Evolutionary conservation across 2,797 vertebrate genomes (phyloP), one percentile per base, ranked within the genome.

Genomic region (Smutsia gigantea): DNA sequence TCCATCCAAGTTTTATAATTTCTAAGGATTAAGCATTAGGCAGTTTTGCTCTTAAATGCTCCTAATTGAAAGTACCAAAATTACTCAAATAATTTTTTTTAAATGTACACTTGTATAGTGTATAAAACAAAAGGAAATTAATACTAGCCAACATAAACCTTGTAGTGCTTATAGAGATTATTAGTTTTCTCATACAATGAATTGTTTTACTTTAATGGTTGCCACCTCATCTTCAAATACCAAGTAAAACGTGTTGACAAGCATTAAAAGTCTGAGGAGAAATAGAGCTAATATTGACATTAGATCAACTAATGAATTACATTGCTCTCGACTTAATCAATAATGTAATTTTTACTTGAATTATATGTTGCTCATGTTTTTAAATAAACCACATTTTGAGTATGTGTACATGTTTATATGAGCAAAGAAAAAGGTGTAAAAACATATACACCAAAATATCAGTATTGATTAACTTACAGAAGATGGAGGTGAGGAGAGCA

Each of bases 1-100:
- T 83, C 69, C 66, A 25, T 51, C 27, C 29, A 46, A 77, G 59
- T 72, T 66, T 72, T 75, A 4, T 49, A 25, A 74, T 77, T 83
- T 68, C 57, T 77, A 85, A 86, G 42, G 27, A 59, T 85, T 79
- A 93, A 85, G 18, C 34, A 90, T n/a, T 61, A 93, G 51, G 27
- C 5, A 66, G 42, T 23, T 95, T 95, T 75, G 72, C 49, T 84
- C 55, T 97, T 84, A 81, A 84, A 92, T 84, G 27, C n/a, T 18
- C 34, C 69, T 81, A 89, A 87, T 25, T 39, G 37, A 34, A 89
- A 61, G 14, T 82, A 66, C 4, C 23, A 31, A 84, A 92, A 66
- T 71, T 49, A 71, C 31, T 78, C 64, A 82, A 86, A 82, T 68
- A 92, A n/a, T 64, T 72, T 79, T 71, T n/a, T n/a, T n/a, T n/a